A percentile compares a stretch with the other conserved stretches of the same genome.
Conservation (phyloP, 2,113 vertebrate genomes). For the Malurus melanocephalus region DNA sequence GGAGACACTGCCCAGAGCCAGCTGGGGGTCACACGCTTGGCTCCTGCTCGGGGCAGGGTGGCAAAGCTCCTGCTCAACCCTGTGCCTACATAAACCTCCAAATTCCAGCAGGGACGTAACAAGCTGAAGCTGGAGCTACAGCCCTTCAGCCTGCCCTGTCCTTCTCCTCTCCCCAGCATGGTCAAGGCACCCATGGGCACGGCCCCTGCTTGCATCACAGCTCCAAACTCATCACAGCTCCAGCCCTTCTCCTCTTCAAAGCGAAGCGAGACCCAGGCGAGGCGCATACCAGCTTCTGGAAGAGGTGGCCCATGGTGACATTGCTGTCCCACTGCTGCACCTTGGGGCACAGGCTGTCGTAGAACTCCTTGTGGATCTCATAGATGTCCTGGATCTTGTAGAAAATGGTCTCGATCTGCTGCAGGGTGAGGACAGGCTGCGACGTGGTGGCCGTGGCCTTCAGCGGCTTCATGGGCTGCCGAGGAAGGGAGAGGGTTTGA, state of each 20-base stretch:
- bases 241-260: constrained; percentile 23
- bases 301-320: constrained; percentile 93
- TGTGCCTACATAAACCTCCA: not conserved
- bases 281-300: constrained; percentile 92
- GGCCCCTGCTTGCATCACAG: not conserved
- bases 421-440: constrained; percentile 91
- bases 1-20: not conserved
- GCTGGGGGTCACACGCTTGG: not conserved
- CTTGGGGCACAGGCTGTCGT: constrained; percentile 87
- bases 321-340: constrained; percentile 96
- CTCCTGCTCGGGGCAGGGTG: not conserved
- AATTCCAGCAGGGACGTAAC: not conserved
- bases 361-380: constrained; percentile 96
- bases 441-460: constrained; percentile 95
- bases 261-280: not conserved
- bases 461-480: constrained; percentile 92
- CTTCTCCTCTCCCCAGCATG: not conserved
- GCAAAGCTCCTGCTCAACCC: not conserved
- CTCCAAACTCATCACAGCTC: not conserved
- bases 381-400: constrained; percentile 98
- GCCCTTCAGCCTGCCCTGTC: not conserved
- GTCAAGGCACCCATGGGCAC: not conserved
- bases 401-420: constrained; percentile 97
- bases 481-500: not conserved
- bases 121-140: not conserved